Evolutionary conservation across 2,113 vertebrate genomes (phyloP).

Genomic region (Myanophis thanlyinensis): DNA sequence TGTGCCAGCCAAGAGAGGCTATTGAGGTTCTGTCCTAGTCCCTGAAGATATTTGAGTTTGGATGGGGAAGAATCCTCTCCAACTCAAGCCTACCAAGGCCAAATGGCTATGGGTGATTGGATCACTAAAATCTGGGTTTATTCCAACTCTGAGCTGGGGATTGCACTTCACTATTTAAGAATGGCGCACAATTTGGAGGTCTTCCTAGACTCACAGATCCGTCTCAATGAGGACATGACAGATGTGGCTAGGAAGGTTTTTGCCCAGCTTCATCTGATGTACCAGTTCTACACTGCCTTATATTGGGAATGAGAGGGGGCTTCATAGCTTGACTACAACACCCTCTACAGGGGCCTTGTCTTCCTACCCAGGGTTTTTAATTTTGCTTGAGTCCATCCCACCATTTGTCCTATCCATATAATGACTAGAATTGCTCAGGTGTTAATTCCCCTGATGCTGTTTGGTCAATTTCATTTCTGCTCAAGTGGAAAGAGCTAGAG

Average conservation of each 20-base stretch:
- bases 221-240: background rate
- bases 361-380: background rate
- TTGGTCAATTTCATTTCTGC: background rate
- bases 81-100: background rate
- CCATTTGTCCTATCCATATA: background rate
- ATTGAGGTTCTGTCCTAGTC: background rate
- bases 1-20: background rate
- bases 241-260: background rate
- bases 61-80: background rate
- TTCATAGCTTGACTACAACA: background rate
- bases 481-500: background rate
- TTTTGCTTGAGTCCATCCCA: background rate
- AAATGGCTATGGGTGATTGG: background rate
- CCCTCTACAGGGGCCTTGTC: background rate
- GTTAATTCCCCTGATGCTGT: background rate
- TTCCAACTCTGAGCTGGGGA: background rate
- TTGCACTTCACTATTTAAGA: background rate
- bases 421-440: background rate
- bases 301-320: background rate
- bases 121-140: background rate
- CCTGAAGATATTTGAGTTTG: background rate
- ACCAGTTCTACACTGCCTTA: background rate
- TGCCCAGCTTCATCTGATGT: background rate
- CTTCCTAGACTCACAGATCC: background rate
- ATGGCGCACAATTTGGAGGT: background rate